Conservation (phyloP, 2,797 vertebrate species). For the Peromyscus aztecus region DNA sequence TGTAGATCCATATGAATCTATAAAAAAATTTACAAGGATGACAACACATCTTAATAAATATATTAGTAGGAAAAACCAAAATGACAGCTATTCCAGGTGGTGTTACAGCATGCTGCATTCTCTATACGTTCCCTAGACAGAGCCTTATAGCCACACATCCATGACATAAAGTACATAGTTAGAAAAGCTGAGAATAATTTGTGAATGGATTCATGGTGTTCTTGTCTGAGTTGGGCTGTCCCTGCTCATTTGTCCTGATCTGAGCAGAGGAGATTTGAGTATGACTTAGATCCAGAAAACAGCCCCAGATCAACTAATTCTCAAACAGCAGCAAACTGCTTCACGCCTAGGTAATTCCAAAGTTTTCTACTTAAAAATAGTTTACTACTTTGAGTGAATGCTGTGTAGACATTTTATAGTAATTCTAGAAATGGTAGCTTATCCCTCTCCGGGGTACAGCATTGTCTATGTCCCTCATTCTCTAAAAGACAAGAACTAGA, state of each 20-base stretch:
- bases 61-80: conserved; percentile 87
- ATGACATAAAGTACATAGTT: background rate
- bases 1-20: conserved; percentile 74
- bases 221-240: conserved; percentile 87
- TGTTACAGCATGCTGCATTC: conserved; percentile 86
- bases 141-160: background rate
- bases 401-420: background rate
- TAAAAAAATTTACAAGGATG: conserved; percentile 88
- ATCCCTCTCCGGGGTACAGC: background rate
- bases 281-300: background rate
- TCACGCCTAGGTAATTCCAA: background rate
- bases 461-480: background rate
- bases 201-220: conserved; percentile 91
- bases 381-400: background rate
- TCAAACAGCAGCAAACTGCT: background rate
- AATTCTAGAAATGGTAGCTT: background rate
- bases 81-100: conserved; percentile 93
- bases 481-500: background rate
- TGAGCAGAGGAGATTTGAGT: background rate
- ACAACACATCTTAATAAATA: conserved; percentile 94
- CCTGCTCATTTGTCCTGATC: background rate
- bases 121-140: background rate
- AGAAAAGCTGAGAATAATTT: background rate
- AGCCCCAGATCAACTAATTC: background rate
- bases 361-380: background rate